Base-by-base conservation (phyloP, 2,888 invertebrate species). In the Tholera decimalis region DNA sequence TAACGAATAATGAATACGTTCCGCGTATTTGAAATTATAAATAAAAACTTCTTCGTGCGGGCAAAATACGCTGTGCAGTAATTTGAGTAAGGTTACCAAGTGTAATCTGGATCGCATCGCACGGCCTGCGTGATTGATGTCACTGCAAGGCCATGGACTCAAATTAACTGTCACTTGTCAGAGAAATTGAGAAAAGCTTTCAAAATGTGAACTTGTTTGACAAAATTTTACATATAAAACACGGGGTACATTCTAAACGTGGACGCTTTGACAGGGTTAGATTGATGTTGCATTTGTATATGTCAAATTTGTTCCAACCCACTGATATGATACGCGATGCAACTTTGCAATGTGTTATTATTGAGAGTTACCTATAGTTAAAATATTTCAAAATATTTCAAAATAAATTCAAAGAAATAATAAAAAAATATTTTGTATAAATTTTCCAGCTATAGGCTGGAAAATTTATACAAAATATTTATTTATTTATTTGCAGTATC, bases 141-240 rank as follows among this genome's bases (percentile, higher is more conserved):
- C 65, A 59, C 79, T 82, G 83, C 86, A 84, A 46, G 73, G 73
- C 83, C 75, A 64, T 81, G 73, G 77, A 60, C 74, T 77, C 71
- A 83, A 85, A 88, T 88, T 86, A 87, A 85, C 85, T 84, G 85
- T 83, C 84, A 83, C 83, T 79, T 80, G 79, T 80, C 79, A 67
- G 41, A 79, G 79, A 62, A 75, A 83, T 79, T 79, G 71, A 79
- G 71, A 81, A 75, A 78, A 73, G 81, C 71, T 69, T 80, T 74
- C 70, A 68, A 73, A 82, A 72, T 62, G 71, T 61, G 76, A 79
- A 78, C 65, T 81, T 82, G 62, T 70, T 37, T 72, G 59, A 70
- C 75, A 77, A 70, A 51, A 80, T 82, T 73, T 82, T 73, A 64
- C 49, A 69, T 41, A 67, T 54, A 65, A 71, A 77, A 76, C 59